Evolutionary conservation across 2,888 invertebrate genomes (phyloP), one percentile per base, ranked within the genome.

Genomic region (Thecophora atra): DNA sequence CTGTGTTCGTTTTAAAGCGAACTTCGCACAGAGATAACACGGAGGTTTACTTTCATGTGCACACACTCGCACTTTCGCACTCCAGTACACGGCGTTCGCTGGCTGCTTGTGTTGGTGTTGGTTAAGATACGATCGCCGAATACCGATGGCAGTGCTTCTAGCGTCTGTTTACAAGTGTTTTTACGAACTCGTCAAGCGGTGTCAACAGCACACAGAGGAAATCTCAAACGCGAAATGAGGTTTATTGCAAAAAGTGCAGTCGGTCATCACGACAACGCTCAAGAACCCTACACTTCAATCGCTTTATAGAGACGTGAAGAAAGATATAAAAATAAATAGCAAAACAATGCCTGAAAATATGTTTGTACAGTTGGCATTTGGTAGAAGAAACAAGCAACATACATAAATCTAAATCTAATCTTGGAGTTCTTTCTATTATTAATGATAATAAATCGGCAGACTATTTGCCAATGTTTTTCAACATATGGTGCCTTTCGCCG

Each of bases 31-130:
- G 62, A 69, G 62, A 69, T 60, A 69, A 17, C 44, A 17, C 44
- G 44, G 42, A 60, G 69, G 60, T 69, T 67, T 52, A 26, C 21
- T 52, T 67, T 28, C 51, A 69, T 21, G 19, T 60, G 54, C 51
- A 28, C 47, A 69, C 44, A 30, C 26, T 44, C 28, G 44, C 26
- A 47, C 44, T 15, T 28, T 8, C 24, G 44, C 21, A 26, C 30
- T n/a, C n/a, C n/a, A 37, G 7, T 24, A 42, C 44, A 42, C n/a
- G 15, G 26, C 8, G 28, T 58, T 28, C 28, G 58, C 17, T 28
- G 6, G 13, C 3, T 26, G n/a, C 24, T 24, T 28, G 1, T 11
- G 28, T 58, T 7, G 28, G 28, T 26, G 28, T 26, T 58, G 15
- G 58, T 58, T 13, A 2, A 24, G 28, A 54, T 54, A 54, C 21